Conservation (phyloP, 1,140 invertebrate species). For the Aphaenogaster rudis region DNA sequence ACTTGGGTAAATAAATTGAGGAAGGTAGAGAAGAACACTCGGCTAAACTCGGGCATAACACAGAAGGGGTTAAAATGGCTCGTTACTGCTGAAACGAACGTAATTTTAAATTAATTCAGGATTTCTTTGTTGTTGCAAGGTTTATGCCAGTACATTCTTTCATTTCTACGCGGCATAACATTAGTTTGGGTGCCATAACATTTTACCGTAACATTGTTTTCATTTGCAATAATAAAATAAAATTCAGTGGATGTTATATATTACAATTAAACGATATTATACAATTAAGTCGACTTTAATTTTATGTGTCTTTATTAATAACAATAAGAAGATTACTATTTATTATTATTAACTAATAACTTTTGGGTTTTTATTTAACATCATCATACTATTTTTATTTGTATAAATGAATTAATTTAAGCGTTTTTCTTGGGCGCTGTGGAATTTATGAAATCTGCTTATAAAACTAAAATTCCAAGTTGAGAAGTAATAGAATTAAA, state of each 20-base stretch:
- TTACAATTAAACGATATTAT: neutral
- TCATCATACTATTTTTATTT: neutral
- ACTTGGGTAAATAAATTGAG: constrained; percentile 64
- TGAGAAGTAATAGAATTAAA: constrained; percentile 15
- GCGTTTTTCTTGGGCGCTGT: neutral
- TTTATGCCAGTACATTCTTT: constrained; percentile 43
- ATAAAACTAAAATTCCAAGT: constrained; percentile 4
- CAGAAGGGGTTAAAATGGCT: constrained; percentile 65
- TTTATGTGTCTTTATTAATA: constrained; percentile 19
- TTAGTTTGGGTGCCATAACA: neutral
- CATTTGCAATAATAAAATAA: constrained; percentile 23
- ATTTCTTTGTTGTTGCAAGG: constrained; percentile 47
- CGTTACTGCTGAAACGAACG: constrained; percentile 61
- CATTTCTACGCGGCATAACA: neutral
- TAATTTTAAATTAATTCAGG: constrained; percentile 64
- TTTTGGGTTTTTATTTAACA: neutral
- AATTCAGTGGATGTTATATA: neutral
- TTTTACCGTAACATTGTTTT: neutral
- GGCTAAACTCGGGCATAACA: constrained; percentile 60
- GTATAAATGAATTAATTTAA: neutral
- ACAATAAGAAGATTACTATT: neutral
- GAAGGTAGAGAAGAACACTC: constrained; percentile 53
- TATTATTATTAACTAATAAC: constrained; percentile 1
- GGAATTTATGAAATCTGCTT: neutral
- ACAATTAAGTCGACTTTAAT: neutral